Evolutionary conservation across 2,888 invertebrate species (phyloP).

Genomic region (Cecidostiba fungosa): DNA sequence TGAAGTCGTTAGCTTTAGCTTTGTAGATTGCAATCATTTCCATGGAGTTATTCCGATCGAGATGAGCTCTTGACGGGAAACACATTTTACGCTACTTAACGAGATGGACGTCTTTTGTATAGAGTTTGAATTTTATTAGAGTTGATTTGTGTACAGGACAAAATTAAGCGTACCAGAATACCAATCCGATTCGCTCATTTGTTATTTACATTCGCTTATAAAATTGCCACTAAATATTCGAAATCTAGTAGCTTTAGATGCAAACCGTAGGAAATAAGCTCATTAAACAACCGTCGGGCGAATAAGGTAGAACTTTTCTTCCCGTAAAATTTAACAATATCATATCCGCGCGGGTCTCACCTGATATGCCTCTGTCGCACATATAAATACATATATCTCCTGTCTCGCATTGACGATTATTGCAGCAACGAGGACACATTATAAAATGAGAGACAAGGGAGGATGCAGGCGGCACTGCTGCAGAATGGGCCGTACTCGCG

Average conservation of each 20-base stretch:
- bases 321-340: slow-evolving; percentile 38
- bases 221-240: too few relatives aligned
- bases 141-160: neutral
- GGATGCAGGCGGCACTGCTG: neutral
- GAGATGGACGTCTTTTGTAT: slow-evolving; percentile 21
- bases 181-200: too few relatives aligned
- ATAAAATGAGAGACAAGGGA: slow-evolving; percentile 57
- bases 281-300: slow-evolving; percentile 14
- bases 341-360: neutral
- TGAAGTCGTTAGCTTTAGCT: neutral
- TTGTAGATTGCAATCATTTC: slow-evolving; percentile 35
- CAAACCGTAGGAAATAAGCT: neutral
- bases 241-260: neutral
- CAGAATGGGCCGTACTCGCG: slow-evolving; percentile 11
- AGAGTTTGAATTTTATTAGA: neutral
- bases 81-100: neutral
- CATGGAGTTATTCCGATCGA: neutral
- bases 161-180: neutral
- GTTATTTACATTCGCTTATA: too few relatives aligned
- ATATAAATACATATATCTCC: slow-evolving; percentile 36
- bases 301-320: neutral
- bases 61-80: slow-evolving; percentile 22
- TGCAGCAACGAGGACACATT: slow-evolving; percentile 74
- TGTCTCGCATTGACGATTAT: slow-evolving; percentile 71
- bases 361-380: slow-evolving; percentile 11